Percentiles rank a stretch among this genome's conserved stretches.
These are phyloP conservation scores for Sciurus vulgaris DNA, from an alignment of 2,797 vertebrate genomes.

Conservation along the genomic window DNA sequence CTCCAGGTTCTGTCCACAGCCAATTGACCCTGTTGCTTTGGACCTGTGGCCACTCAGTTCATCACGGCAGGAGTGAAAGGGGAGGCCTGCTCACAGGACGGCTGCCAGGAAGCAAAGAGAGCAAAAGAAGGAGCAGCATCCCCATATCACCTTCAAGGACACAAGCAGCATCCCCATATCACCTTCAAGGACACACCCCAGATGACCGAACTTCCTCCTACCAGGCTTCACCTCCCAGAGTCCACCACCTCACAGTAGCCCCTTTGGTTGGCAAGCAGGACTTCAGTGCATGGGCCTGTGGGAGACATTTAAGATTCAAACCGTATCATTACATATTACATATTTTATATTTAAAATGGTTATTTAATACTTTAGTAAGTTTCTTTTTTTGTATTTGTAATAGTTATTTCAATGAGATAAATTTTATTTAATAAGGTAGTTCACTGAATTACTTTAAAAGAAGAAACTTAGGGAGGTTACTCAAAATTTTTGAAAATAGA, in stretches of 20 bases:
- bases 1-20: background rate
- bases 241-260: too few relatives aligned
- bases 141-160: background rate
- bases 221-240: too few relatives aligned
- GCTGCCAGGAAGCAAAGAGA: background rate
- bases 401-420: background rate
- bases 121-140: background rate
- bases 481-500: background rate
- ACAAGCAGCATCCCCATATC: background rate
- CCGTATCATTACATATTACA: background rate
- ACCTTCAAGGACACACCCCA: background rate
- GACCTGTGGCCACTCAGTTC: too few relatives aligned
- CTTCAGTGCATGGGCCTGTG: background rate
- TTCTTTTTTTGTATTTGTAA: background rate
- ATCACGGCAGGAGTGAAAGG: too few relatives aligned
- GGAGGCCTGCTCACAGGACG: background rate
- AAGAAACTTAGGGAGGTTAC: background rate
- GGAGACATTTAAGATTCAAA: background rate
- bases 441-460: background rate
- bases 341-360: background rate
- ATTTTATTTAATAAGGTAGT: background rate
- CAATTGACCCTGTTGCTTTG: too few relatives aligned
- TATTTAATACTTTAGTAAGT: background rate
- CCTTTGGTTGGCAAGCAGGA: background rate
- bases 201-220: too few relatives aligned